Percentiles rank a stretch among this genome's conserved stretches.
Evolutionary conservation across 2,113 vertebrate species (phyloP).

Genomic region (Aldabrachelys gigantea): DNA sequence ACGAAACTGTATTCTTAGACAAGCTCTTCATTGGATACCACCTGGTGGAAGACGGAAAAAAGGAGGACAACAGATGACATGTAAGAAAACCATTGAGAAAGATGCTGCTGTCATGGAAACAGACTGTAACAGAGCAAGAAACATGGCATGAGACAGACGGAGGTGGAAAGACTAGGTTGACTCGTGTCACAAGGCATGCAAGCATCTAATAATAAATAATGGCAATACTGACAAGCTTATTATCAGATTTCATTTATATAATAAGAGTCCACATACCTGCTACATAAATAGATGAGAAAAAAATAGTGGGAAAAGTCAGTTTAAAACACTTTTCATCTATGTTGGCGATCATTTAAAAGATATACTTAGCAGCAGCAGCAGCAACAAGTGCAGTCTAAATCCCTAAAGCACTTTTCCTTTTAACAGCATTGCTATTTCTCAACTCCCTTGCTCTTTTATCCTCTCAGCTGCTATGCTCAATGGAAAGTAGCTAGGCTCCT

Average conservation of each 20-base stretch:
- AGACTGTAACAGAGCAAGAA: not conserved
- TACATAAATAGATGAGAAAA: not conserved
- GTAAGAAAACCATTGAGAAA: not conserved
- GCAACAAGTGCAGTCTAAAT: conserved; percentile 1
- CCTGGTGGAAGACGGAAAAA: not conserved
- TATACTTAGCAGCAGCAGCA: not conserved
- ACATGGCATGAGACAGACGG: not conserved
- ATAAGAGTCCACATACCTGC: not conserved
- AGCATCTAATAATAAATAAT: not conserved
- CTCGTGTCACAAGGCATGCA: not conserved
- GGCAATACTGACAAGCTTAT: not conserved
- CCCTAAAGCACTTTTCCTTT: not conserved
- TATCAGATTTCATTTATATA: not conserved
- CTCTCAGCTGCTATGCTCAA: conserved; percentile 48
- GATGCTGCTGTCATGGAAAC: not conserved
- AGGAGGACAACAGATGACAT: not conserved
- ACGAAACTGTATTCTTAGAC: not conserved
- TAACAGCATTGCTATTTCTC: conserved; percentile 41
- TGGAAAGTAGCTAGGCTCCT: conserved; percentile 51
- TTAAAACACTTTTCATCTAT: not conserved
- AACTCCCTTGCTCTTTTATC: conserved; percentile 17
- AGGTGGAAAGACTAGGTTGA: not conserved
- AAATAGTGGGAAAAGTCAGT: not conserved
- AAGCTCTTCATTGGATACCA: not conserved
- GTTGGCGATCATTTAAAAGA: not conserved